Evolutionary conservation across 2,113 vertebrate species (phyloP), one percentile per base, ranked within the genome.

Genomic region (Agapornis roseicollis): DNA sequence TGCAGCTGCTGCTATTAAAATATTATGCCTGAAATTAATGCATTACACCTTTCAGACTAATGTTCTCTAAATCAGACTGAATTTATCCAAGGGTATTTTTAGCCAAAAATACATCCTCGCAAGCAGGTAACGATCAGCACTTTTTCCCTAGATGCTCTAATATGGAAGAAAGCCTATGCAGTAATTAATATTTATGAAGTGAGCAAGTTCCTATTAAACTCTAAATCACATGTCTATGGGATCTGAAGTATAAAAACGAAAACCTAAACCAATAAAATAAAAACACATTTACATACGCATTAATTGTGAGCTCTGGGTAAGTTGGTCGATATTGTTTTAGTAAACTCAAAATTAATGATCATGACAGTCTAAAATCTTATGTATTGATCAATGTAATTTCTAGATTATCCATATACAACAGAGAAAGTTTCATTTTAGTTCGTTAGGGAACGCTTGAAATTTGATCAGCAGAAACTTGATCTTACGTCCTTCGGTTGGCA

Each of bases 161-260:
- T 91, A 94, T 41, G 70, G 88, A 95, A 46, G 91, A 91, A 95
- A 84, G 77, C 79, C 92, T 94, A 96, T 90, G 50, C 17, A 83
- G 76, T 47, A 98, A 97, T 98, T 98, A 98, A 98, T 97, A 97
- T 97, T 97, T 89, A 98, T 97, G 91, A 97, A 96, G 74, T 79
- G 95, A 97, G 89, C 27, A 71, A 96, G 42, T 77, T 95, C 63
- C 91, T 83, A 74, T 93, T 92, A 96, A 93, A 90, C 44, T 5
- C 61, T 95, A 97, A 97, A 95, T 96, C 94, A 96, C 82, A 93
- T 96, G 88, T 96, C 72, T 63, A 96, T 44, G 86, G 66, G 42
- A 89, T 90, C 70, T 77, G 61, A 95, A 92, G 74, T 69, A 88
- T 84, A 93, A 96, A 97, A 96, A 92, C 78, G 72, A 65, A 96